Evolutionary conservation across 2,113 vertebrate species (phyloP).

Genomic region (Calonectris borealis): DNA sequence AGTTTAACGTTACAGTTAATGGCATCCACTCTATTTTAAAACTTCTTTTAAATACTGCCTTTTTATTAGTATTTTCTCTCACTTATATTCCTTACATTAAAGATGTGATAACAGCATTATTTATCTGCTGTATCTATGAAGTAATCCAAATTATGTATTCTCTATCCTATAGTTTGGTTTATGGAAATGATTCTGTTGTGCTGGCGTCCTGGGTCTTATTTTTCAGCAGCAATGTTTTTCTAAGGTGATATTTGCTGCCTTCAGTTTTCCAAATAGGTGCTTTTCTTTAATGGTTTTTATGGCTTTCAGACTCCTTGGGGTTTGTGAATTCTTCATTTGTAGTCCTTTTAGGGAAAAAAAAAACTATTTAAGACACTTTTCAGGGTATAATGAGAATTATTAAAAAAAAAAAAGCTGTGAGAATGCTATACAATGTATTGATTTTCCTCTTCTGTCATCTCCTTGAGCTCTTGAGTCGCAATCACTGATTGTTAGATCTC

Average conservation of each 20-base stretch:
- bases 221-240: not conserved
- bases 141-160: not conserved
- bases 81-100: not conserved
- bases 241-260: not conserved
- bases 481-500: not conserved
- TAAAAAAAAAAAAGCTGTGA: not conserved
- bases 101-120: slow-evolving; percentile 7
- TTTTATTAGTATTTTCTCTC: slow-evolving; percentile 31
- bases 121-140: not conserved
- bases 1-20: slow-evolving; percentile 8
- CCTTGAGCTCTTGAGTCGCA: not conserved
- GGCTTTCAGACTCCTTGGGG: not conserved
- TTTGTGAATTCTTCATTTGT: not conserved
- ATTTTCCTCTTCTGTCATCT: not conserved
- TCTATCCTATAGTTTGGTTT: not conserved
- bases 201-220: not conserved
- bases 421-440: not conserved
- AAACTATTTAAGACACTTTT: not conserved
- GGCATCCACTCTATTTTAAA: slow-evolving; percentile 2
- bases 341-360: not conserved
- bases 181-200: not conserved
- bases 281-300: not conserved
- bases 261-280: not conserved
- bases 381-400: not conserved
- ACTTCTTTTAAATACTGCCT: slow-evolving; percentile 1